Percentiles rank a stretch among this genome's conserved stretches.
These are phyloP conservation scores for Lasioglossum lativentre DNA, from an alignment of 2,888 invertebrate genomes.

Conservation along the genomic window DNA sequence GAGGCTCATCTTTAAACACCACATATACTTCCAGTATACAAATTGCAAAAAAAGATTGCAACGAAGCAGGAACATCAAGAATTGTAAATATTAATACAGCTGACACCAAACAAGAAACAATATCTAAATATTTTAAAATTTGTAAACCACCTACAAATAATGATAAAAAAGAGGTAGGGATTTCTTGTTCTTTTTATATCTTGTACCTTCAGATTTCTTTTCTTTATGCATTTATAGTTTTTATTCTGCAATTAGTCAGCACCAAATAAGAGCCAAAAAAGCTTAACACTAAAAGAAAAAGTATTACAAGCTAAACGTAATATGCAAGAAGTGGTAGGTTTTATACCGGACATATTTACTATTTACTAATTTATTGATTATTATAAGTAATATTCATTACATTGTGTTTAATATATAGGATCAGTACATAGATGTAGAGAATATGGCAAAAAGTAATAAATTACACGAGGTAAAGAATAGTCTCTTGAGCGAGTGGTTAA, in stretches of 20 bases:
- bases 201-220: neutral
- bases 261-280: neutral
- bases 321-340: constrained; percentile 12
- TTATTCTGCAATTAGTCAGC: neutral
- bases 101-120: neutral
- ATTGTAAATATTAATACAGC: neutral
- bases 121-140: constrained; percentile 49
- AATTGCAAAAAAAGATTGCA: neutral
- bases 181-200: neutral
- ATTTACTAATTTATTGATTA: neutral
- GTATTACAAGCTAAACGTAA: constrained; percentile 26
- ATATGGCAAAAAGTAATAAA: constrained; percentile 44
- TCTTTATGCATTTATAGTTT: neutral
- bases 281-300: constrained; percentile 46
- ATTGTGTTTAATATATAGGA: constrained; percentile 24
- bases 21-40: neutral
- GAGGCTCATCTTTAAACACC: neutral
- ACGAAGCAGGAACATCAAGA: neutral
- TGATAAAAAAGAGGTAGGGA: constrained; percentile 10
- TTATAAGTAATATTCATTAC: neutral
- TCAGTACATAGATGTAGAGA: constrained; percentile 34
- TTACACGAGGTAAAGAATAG: constrained; percentile 26
- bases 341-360: neutral
- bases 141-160: constrained; percentile 16
- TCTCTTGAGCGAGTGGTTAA: constrained; percentile 49